Base-by-base conservation (phyloP, 2,113 vertebrate genomes). In the Antennarius striatus region DNA sequence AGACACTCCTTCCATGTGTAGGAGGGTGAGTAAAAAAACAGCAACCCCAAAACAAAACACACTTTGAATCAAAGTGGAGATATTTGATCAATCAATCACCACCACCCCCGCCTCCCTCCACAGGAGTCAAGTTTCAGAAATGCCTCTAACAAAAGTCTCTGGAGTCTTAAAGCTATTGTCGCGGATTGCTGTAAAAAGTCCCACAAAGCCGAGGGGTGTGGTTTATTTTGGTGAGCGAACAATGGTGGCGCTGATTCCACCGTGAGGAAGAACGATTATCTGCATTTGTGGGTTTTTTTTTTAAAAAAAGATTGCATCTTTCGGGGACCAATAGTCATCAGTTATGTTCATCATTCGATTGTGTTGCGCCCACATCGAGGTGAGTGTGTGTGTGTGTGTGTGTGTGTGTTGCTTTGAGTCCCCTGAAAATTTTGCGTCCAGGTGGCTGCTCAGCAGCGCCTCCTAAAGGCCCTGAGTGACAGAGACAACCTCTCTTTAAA, bases 381-480 rank as follows among this genome's bases (percentile, higher is more conserved):
- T 70, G 50, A 22, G 22, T 22, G 46, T n/a, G 42, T 64, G 54
- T 22, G 11, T 53, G 64, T 55, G 46, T 48, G 62, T 50, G 15
- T 45, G 29, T 68, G 42, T 56, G 28, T 51, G 17, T 55, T 22
- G 58, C 17, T 30, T 58, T 0, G 36, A 78, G 74, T 85, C 74
- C 77, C 81, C 80, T 86, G 80, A 79, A 81, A 73, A 22, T 75
- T 81, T 86, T 60, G 68, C 53, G 67, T 79, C 81, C 71, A 81
- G 78, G 73, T 14, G 9, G 79, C 73, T 73, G 82, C 74, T 73
- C 86, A 79, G 68, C 69, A 82, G 79, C 86, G 77, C 75, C 87
- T 81, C 80, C 88, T 73, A 80, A 68, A 83, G 89, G 80, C 87
- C 87, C 89, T 90, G 85, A 90, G 88, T 88, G 73, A 82, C 69